Conservation (phyloP, 2,113 vertebrate genomes). For the Oxygymnocypris stewartii region DNA sequence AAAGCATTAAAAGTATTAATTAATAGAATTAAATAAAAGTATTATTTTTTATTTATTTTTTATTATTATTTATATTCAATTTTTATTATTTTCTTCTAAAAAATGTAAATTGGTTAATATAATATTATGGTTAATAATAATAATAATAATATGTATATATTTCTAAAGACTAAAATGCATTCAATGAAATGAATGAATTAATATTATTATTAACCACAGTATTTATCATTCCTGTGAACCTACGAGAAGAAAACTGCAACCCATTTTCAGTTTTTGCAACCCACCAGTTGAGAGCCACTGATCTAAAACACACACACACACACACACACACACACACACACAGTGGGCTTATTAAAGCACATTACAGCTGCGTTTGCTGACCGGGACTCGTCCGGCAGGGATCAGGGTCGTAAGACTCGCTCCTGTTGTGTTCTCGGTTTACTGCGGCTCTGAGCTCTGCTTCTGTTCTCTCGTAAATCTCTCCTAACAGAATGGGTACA, state of each 20-base stretch:
- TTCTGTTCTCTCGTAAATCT: constrained; percentile 2
- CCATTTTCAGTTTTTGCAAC: neutral
- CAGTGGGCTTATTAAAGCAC: neutral
- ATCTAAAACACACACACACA: neutral
- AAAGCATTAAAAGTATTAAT: too few relatives aligned
- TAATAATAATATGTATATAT: too few relatives aligned
- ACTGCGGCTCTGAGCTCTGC: neutral
- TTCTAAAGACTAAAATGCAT: neutral
- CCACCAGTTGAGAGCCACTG: neutral
- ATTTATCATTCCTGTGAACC: neutral
- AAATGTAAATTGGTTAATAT: too few relatives aligned
- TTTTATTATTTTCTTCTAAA: too few relatives aligned
- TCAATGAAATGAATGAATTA: neutral
- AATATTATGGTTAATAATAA: too few relatives aligned
- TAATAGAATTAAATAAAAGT: too few relatives aligned
- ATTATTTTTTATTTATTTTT: too few relatives aligned
- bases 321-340: neutral
- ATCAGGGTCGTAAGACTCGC: neutral
- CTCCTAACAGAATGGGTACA: constrained; percentile 7
- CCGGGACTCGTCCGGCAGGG: neutral
- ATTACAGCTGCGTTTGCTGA: neutral
- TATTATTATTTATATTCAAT: too few relatives aligned
- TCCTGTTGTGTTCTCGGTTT: neutral
- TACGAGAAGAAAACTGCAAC: neutral
- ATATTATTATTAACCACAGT: neutral